A percentile compares a stretch with the other conserved stretches of the same genome.
Evolutionary conservation across 2,113 vertebrate genomes (phyloP).

Genomic region (Thamnaconus septentrionalis): DNA sequence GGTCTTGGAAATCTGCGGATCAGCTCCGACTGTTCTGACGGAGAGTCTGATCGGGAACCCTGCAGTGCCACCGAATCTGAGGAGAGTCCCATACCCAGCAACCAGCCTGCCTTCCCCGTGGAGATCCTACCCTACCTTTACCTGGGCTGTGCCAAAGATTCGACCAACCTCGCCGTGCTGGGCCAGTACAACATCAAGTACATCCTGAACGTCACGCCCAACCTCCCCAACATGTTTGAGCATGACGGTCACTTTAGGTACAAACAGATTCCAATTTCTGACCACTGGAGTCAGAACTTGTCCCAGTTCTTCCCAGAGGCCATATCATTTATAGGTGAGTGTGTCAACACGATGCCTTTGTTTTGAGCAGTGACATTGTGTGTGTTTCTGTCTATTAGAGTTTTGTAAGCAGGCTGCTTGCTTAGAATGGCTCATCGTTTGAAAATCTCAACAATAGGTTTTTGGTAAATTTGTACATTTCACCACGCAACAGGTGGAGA

Average conservation of each 20-base stretch:
- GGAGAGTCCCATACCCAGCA: constrained; percentile 77
- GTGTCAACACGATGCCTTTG: not conserved
- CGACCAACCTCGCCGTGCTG: constrained; percentile 83
- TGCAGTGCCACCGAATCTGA: constrained; percentile 80
- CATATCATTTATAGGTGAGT: constrained; percentile 87
- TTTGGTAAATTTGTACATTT: no score
- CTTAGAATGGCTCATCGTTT: no score
- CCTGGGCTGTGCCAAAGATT: constrained; percentile 87
- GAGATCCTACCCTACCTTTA: constrained; percentile 91
- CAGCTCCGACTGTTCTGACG: constrained; percentile 82
- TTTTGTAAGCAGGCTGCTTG: no score
- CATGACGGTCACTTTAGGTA: constrained; percentile 86
- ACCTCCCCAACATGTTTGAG: constrained; percentile 89
- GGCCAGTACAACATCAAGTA: constrained; percentile 85
- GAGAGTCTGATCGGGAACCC: constrained; percentile 81
- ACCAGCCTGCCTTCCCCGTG: constrained; percentile 82
- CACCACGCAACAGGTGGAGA: no score
- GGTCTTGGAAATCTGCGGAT: constrained; percentile 84
- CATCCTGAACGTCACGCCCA: constrained; percentile 89
- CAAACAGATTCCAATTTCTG: constrained; percentile 90
- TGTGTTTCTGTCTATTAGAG: no score
- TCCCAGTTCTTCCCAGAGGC: constrained; percentile 90
- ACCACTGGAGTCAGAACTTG: constrained; percentile 91
- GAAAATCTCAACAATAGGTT: no score
- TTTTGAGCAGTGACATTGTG: not conserved